Conservation (phyloP, 2,888 invertebrate species). For the Luffia ferchaultella region DNA sequence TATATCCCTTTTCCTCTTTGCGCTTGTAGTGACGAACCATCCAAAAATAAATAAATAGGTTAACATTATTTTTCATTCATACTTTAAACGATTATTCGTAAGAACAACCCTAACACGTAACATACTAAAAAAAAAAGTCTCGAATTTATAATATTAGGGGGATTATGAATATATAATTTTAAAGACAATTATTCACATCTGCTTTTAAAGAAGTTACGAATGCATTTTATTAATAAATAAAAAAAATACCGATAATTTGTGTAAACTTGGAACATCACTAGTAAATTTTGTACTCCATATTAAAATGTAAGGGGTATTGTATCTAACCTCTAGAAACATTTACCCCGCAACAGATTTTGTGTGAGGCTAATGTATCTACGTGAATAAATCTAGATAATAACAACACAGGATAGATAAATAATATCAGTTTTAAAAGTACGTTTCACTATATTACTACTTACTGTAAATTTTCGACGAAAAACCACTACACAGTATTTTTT, state of each 20-base stretch:
- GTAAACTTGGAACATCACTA: background rate
- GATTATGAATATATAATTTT: too few relatives aligned
- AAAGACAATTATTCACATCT: too few relatives aligned
- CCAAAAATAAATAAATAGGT: background rate
- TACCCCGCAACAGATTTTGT: background rate
- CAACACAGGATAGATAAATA: background rate
- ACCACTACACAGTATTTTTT: too few relatives aligned
- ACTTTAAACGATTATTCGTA: background rate
- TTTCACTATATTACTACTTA: too few relatives aligned
- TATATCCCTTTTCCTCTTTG: background rate
- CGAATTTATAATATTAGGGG: too few relatives aligned
- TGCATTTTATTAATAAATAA: background rate
- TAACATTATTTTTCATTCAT: background rate
- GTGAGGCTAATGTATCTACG: conserved; percentile 3
- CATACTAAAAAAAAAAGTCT: too few relatives aligned
- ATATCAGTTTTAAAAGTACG: too few relatives aligned
- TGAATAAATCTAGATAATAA: background rate
- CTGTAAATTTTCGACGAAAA: too few relatives aligned
- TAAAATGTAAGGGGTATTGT: conserved; percentile 1
- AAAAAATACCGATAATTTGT: background rate
- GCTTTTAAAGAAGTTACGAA: too few relatives aligned
- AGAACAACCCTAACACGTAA: too few relatives aligned
- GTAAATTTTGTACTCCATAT: conserved; percentile 1
- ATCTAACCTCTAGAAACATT: conserved; percentile 1
- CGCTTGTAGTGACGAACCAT: conserved; percentile 2